These are phyloP conservation scores for Trissolcus basalis DNA, from an alignment of 1,140 invertebrate species.

Conservation along the genomic window DNA sequence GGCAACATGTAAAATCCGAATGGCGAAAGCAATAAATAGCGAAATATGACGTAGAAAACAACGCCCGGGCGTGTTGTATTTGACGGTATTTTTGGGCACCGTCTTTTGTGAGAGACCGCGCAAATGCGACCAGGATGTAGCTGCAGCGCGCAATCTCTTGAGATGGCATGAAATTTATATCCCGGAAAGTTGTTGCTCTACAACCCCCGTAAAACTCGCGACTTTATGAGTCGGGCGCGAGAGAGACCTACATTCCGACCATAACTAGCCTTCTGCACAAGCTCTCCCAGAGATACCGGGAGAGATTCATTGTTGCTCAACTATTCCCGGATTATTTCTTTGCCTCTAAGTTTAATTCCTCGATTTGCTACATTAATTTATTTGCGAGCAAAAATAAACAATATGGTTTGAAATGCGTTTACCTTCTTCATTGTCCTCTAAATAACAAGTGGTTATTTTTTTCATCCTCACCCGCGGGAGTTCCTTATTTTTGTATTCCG, in stretches of 20 bases:
- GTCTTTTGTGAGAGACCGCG: conserved; percentile 27
- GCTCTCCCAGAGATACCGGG: conserved; percentile 30
- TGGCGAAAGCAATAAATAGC: conserved; percentile 11
- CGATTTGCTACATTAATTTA: conserved; percentile 18
- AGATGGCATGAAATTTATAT: conserved; percentile 61
- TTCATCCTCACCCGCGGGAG: too few relatives aligned
- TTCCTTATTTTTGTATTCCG: too few relatives aligned
- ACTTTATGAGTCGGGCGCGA: conserved; percentile 60
- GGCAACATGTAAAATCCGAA: conserved; percentile 2
- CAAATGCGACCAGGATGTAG: conserved; percentile 38
- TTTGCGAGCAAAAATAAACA: neutral
- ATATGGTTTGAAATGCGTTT: neutral
- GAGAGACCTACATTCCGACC: conserved; percentile 58
- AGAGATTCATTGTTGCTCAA: conserved; percentile 44
- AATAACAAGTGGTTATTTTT: neutral
- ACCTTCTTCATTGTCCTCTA: neutral
- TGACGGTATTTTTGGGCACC: conserved; percentile 27
- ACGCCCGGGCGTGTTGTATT: conserved; percentile 5
- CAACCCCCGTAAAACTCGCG: conserved; percentile 56
- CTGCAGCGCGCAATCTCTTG: conserved; percentile 42
- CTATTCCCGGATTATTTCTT: conserved; percentile 42
- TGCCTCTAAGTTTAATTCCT: conserved; percentile 23
- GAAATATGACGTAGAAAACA: conserved; percentile 27
- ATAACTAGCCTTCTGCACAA: conserved; percentile 40
- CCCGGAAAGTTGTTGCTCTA: conserved; percentile 58